These are phyloP conservation scores for Crossaster papposus DNA, from an alignment of 53 echinoderm and acorn worm genomes.

Conservation along the genomic window DNA sequence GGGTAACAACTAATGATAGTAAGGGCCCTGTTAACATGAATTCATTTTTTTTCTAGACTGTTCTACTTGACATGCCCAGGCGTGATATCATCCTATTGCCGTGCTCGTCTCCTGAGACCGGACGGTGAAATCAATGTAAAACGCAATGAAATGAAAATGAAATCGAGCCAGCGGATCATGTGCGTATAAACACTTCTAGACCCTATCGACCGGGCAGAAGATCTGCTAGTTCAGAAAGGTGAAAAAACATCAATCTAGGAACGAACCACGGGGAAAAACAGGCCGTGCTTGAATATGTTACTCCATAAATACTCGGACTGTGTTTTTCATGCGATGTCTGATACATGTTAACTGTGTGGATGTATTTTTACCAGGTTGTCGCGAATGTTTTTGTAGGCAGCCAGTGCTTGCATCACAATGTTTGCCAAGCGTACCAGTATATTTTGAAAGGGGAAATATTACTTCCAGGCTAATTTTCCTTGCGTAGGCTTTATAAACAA, in stretches of 20 bases:
- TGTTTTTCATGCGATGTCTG: background rate
- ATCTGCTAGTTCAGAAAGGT: background rate
- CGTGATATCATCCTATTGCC: background rate
- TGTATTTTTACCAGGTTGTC: too few relatives aligned
- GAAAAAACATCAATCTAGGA: background rate
- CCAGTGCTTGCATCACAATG: too few relatives aligned
- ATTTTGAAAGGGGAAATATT: too few relatives aligned
- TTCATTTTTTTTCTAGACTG: background rate
- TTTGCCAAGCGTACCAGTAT: too few relatives aligned
- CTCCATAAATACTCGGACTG: background rate
- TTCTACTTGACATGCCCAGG: background rate
- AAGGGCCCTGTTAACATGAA: too few relatives aligned
- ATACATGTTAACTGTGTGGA: background rate
- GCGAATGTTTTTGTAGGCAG: too few relatives aligned
- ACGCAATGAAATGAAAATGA: background rate
- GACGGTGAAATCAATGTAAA: background rate
- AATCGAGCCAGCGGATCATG: conserved; percentile 1
- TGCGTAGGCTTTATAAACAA: too few relatives aligned
- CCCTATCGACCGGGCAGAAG: background rate
- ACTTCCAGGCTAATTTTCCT: too few relatives aligned
- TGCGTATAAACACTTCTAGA: background rate
- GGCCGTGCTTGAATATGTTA: background rate
- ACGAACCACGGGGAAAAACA: background rate
- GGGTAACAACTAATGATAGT: too few relatives aligned
- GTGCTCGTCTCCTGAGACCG: background rate